Percentiles rank a stretch among this genome's conserved stretches.
Evolutionary conservation across 2,797 vertebrate genomes (phyloP).

Genomic region (Vipera ursinii): DNA sequence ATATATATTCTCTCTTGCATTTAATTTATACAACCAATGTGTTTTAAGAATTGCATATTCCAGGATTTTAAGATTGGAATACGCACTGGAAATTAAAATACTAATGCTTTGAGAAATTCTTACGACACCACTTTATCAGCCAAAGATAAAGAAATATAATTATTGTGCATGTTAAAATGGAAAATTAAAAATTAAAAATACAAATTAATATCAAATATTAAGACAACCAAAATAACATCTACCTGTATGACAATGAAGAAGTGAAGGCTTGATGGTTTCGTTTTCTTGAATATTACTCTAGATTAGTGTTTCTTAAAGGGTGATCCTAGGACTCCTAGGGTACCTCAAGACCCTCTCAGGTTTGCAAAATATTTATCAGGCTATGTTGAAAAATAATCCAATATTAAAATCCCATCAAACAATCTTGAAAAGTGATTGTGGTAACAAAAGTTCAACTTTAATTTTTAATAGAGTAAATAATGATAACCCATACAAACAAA

Average conservation of each 20-base stretch:
- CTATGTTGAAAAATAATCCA: neutral
- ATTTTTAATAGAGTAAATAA: neutral
- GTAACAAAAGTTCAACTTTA: neutral
- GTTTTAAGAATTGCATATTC: neutral
- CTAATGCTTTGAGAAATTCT: neutral
- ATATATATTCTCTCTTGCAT: neutral
- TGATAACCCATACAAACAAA: neutral
- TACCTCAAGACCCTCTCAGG: neutral
- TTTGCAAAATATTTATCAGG: neutral
- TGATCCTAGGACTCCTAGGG: neutral
- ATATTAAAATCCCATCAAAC: neutral
- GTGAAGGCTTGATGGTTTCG: neutral
- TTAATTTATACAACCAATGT: neutral
- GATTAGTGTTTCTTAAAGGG: neutral
- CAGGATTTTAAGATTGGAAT: neutral
- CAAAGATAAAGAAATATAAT: neutral
- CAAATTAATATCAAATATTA: neutral
- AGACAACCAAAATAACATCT: neutral
- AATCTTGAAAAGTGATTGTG: neutral
- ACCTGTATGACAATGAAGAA: neutral
- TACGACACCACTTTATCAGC: neutral
- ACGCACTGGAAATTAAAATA: neutral
- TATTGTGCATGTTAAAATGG: neutral
- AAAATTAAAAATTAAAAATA: neutral
- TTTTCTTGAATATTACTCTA: neutral